Conservation (phyloP, 2,113 vertebrate species). For the Chionomys nivalis region DNA sequence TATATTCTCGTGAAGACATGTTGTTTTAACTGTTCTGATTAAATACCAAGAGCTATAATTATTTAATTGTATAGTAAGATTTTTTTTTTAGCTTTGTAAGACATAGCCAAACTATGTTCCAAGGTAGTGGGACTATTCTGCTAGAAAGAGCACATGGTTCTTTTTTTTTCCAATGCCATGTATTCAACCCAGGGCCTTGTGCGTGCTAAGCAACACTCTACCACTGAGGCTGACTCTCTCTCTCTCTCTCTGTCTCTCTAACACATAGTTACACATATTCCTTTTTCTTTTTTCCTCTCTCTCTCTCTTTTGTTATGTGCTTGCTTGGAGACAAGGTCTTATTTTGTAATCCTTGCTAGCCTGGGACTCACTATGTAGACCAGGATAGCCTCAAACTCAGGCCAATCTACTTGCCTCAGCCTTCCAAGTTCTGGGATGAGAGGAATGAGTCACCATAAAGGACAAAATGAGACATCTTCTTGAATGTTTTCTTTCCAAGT, state of each 20-base stretch:
- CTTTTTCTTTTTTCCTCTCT: no score
- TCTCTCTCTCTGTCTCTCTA: neutral
- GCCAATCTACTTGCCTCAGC: neutral
- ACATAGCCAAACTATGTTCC: neutral
- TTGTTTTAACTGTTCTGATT: slow-evolving; percentile 19
- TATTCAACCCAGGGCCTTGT: neutral
- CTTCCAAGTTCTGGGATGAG: neutral
- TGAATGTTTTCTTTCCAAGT: neutral
- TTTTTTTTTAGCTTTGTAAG: neutral
- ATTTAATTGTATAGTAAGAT: neutral
- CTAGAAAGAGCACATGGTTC: neutral
- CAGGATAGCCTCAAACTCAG: neutral
- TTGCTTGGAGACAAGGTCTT: neutral
- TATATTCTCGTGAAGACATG: neutral
- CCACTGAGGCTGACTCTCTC: neutral
- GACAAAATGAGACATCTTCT: neutral
- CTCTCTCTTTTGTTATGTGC: no score
- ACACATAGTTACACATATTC: neutral
- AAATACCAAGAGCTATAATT: neutral
- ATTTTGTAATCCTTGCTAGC: neutral
- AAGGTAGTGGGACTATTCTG: neutral
- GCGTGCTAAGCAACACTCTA: neutral
- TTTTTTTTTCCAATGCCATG: neutral
- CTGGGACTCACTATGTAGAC: neutral
- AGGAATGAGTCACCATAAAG: neutral